Base-by-base conservation (phyloP, 2,888 invertebrate species). In the Panopea generosa region DNA sequence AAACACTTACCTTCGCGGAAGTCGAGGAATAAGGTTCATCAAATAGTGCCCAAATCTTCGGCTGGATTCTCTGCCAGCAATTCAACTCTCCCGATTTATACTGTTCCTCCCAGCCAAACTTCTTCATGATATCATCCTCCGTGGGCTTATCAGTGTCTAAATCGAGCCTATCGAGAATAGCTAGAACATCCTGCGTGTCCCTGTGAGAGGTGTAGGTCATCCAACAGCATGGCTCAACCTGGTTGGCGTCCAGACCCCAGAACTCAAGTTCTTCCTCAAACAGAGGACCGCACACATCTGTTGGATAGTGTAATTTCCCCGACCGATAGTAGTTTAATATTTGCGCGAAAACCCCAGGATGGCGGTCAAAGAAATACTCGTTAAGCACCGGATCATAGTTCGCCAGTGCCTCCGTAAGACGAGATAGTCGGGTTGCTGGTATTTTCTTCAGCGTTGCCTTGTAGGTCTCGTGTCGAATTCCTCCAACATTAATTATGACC, bases 181-280 rank as follows among this genome's bases (percentile, higher is more conserved):
- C 98, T 91, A 99, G 94, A 61, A 99, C 99, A 94, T 99, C 99
- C 94, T 99, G 99, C 75, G 99, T 99, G 94, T 99, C 99, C 90
- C 96, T 96, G 84, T 94, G 93, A 95, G 74, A 97, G 2, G 94
- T 95, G 89, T 99, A 99, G 9, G 99, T 99, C 99, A 99, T 99
- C 99, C 99, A 99, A 93, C 99, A 99, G 93, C 99, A 99, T 4
- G 99, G 99, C 93, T 99, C 99, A 89, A 99, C 99, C 90, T 99
- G 99, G 94, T 99, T 99, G 43, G 99, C 97, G 93, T 99, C 99
- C 86, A 99, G 95, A 16, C 99, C 99, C 99, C 99, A 99, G 93
- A 98, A 99, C 93, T 99, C 99, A 86, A 99, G 95, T 93, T 99
- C 99, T 92, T 99, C 99, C 93, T 99, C 99, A 93, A 99, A 99